A percentile compares a stretch with the other conserved stretches of the same genome.
Conservation (phyloP, 1,140 invertebrate species). For the Conopomorpha cramerella region DNA sequence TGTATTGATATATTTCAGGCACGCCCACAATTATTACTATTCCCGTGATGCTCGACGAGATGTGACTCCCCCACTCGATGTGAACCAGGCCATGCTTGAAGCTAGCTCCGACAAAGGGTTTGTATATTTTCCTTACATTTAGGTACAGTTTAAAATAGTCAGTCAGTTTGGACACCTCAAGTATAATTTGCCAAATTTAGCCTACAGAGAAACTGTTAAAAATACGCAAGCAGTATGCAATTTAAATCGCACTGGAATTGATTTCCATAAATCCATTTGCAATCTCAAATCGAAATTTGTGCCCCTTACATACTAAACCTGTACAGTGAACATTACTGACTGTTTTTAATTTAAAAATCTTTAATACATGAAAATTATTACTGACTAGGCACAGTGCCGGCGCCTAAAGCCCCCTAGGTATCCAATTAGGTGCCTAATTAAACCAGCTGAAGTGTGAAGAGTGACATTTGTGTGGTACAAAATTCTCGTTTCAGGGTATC, state of each 20-base stretch:
- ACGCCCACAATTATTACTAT: conserved; percentile 80
- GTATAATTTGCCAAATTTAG: neutral
- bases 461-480: too few species aligned
- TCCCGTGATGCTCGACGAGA: conserved; percentile 75
- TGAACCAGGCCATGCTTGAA: conserved; percentile 47
- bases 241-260: neutral
- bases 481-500: too few species aligned
- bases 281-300: neutral
- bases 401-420: too few species aligned
- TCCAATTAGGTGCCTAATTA: too few species aligned
- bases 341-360: too few species aligned
- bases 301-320: too few species aligned
- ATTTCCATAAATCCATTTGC: neutral
- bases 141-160: neutral
- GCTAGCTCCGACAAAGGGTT: conserved; percentile 41
- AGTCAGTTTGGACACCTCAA: neutral
- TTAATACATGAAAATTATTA: too few species aligned
- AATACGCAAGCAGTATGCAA: neutral
- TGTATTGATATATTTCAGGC: conserved; percentile 17
- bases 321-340: too few species aligned
- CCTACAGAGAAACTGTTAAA: neutral
- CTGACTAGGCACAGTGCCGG: too few species aligned
- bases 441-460: too few species aligned
- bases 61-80: conserved; percentile 68
- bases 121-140: conserved; percentile 1